Evolutionary conservation across 1,140 invertebrate species (phyloP).

Genomic region (Pantala flavescens): DNA sequence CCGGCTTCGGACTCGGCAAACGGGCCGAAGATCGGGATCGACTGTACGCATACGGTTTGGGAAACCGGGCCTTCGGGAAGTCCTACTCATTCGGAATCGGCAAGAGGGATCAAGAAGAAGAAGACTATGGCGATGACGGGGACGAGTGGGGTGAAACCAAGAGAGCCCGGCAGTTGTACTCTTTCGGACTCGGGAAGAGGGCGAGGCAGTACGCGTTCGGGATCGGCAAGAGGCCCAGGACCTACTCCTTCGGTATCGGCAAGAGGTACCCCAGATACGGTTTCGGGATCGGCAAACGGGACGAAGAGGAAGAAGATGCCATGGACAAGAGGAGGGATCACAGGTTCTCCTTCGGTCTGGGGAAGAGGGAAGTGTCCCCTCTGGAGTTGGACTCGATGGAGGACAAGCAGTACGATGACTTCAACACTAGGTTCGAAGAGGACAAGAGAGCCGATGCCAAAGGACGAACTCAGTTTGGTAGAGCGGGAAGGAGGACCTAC

Average conservation of each 20-base stretch:
- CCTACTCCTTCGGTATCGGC: slow-evolving; percentile 24
- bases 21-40: slow-evolving; percentile 32
- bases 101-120: slow-evolving; percentile 16
- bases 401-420: slow-evolving; percentile 30
- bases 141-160: not conserved
- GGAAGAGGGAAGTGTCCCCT: slow-evolving; percentile 23
- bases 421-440: slow-evolving; percentile 30
- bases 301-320: slow-evolving; percentile 12
- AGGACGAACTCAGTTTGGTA: not conserved
- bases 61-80: slow-evolving; percentile 17
- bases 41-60: slow-evolving; percentile 19
- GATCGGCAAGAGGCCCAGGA: slow-evolving; percentile 35
- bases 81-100: slow-evolving; percentile 21
- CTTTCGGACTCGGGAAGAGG: slow-evolving; percentile 47
- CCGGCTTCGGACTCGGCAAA: slow-evolving; percentile 55
- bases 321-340: slow-evolving; percentile 14
- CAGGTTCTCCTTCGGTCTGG: slow-evolving; percentile 22
- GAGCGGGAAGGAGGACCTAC: slow-evolving; percentile 15
- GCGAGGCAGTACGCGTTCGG: slow-evolving; percentile 38
- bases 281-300: slow-evolving; percentile 17
- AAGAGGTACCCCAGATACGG: slow-evolving; percentile 17
- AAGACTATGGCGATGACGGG: not conserved
- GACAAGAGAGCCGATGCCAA: slow-evolving; percentile 19
- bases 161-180: slow-evolving; percentile 35
- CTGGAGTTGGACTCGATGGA: slow-evolving; percentile 19